Percentiles rank a stretch among this genome's conserved stretches.
phyloP scores from a whole-genome alignment of 2,888 invertebrate genomes.

The Papilio gigon region DNA sequence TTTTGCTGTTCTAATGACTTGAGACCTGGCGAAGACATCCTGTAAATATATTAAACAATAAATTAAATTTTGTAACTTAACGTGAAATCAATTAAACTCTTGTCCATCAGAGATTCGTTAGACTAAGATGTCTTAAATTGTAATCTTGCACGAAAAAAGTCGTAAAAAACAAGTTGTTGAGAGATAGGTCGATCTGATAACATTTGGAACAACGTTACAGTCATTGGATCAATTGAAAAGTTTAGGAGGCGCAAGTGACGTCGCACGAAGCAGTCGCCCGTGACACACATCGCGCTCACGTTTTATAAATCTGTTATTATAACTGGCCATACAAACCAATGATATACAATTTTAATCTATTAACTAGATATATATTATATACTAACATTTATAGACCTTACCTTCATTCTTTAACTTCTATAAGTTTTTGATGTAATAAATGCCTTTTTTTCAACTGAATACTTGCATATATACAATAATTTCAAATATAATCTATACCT shows the following conservation, averaged over 20 bases:
- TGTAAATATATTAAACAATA: slow-evolving; percentile 50
- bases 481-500: too few species aligned
- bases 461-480: too few species aligned
- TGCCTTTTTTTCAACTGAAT: too few species aligned
- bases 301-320: slow-evolving; percentile 29
- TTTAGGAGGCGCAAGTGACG: slow-evolving; percentile 38
- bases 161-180: background rate
- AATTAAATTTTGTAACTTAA: background rate
- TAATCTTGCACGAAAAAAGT: too few species aligned
- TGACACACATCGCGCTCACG: slow-evolving; percentile 45
- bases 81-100: background rate
- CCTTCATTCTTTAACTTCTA: too few species aligned
- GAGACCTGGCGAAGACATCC: slow-evolving; percentile 84
- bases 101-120: too few species aligned
- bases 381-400: too few species aligned
- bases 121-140: background rate
- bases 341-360: background rate
- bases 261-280: slow-evolving; percentile 44
- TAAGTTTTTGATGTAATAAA: too few species aligned
- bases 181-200: background rate
- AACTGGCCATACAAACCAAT: slow-evolving; percentile 18
- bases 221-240: slow-evolving; percentile 44
- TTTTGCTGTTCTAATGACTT: slow-evolving; percentile 76
- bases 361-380: too few species aligned
- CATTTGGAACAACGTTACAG: slow-evolving; percentile 18